Evolutionary conservation across 2,888 invertebrate species (phyloP).

Genomic region (Poecilus cupreus): DNA sequence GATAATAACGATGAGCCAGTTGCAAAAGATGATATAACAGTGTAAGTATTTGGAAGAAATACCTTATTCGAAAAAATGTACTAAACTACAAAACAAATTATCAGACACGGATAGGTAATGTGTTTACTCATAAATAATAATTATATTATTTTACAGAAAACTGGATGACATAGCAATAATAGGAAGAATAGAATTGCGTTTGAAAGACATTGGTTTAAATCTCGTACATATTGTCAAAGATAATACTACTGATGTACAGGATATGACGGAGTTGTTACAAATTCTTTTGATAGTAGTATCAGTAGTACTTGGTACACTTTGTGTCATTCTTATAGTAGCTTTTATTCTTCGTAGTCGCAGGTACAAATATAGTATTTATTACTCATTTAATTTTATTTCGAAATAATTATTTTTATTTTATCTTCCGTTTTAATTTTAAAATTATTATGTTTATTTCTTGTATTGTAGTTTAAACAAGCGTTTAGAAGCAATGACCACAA

Average conservation of each 20-base stretch:
- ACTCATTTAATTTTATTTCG: too few relatives aligned
- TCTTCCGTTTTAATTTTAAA: too few relatives aligned
- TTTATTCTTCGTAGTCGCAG: slow-evolving; percentile 77
- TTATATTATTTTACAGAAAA: slow-evolving; percentile 53
- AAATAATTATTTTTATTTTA: too few relatives aligned
- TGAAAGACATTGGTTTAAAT: slow-evolving; percentile 61
- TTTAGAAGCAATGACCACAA: slow-evolving; percentile 47
- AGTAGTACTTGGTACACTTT: slow-evolving; percentile 75
- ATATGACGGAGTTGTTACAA: slow-evolving; percentile 71
- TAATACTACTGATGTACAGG: slow-evolving; percentile 66
- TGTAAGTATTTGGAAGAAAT: slow-evolving; percentile 70
- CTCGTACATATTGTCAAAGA: slow-evolving; percentile 40
- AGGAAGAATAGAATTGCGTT: slow-evolving; percentile 61
- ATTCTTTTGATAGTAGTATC: slow-evolving; percentile 76
- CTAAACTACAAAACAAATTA: not conserved
- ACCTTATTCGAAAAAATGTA: not conserved
- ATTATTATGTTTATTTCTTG: not conserved
- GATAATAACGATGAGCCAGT: slow-evolving; percentile 73
- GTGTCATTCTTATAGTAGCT: slow-evolving; percentile 74
- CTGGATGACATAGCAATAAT: not conserved
- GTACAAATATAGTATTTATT: too few relatives aligned
- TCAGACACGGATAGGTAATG: not conserved
- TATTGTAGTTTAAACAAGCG: slow-evolving; percentile 44
- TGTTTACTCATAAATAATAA: slow-evolving; percentile 1
- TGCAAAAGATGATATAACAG: slow-evolving; percentile 73